These are phyloP conservation scores for Homarus americanus DNA, from an alignment of 1,140 invertebrate genomes.

Conservation along the genomic window DNA sequence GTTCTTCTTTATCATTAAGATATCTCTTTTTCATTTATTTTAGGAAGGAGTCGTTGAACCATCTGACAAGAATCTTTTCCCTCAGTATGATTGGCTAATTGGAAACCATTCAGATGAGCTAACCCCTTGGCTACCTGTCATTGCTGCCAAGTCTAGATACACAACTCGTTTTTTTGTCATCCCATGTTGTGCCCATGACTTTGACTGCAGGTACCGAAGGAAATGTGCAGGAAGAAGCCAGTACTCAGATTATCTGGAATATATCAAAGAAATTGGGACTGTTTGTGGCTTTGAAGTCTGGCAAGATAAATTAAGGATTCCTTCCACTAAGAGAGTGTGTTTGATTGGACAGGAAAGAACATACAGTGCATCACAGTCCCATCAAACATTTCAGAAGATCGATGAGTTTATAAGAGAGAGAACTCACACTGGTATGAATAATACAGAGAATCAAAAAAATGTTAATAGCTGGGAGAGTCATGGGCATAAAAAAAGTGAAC, in stretches of 20 bases:
- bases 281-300: constrained; percentile 87
- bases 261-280: constrained; percentile 84
- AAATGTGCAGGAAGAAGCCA: constrained; percentile 80
- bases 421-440: constrained; percentile 1
- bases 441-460: not conserved
- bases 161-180: constrained; percentile 89
- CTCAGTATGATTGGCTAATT: constrained; percentile 94
- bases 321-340: constrained; percentile 95
- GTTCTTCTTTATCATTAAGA: not conserved
- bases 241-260: constrained; percentile 91
- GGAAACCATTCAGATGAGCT: constrained; percentile 99
- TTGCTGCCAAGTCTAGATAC: constrained; percentile 85
- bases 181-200: constrained; percentile 96
- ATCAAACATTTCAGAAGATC: constrained; percentile 75
- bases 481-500: not conserved
- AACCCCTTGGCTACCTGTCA: constrained; percentile 97
- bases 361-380: constrained; percentile 74
- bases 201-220: constrained; percentile 90
- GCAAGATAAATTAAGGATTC: constrained; percentile 93
- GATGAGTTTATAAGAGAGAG: constrained; percentile 74
- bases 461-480: not conserved
- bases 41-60: constrained; percentile 83
- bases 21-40: constrained; percentile 27
- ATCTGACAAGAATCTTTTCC: constrained; percentile 84
- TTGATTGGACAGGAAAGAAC: constrained; percentile 84